Percentiles rank a stretch among this genome's conserved stretches.
Evolutionary conservation across 2,888 invertebrate genomes (phyloP).

Genomic region (Molanna angustata): DNA sequence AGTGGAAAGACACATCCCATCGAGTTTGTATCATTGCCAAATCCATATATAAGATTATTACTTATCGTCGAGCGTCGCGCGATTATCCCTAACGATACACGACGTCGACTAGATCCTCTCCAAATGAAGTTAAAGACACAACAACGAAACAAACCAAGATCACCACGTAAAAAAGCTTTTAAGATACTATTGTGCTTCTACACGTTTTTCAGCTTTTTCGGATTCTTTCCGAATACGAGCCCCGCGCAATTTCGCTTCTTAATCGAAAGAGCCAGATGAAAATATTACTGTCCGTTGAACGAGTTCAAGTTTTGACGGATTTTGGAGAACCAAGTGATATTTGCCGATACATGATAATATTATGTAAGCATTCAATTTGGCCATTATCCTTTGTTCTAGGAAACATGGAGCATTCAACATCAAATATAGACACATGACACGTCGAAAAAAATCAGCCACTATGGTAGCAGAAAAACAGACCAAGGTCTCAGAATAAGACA

Average conservation of each 20-base stretch:
- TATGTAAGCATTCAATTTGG: neutral
- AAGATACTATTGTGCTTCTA: neutral
- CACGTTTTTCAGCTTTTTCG: neutral
- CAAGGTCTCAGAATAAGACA: too few relatives aligned
- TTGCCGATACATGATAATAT: neutral
- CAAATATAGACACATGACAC: too few relatives aligned
- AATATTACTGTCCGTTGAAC: constrained; percentile 7
- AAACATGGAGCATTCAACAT: too few relatives aligned
- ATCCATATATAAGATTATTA: too few relatives aligned
- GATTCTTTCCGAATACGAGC: neutral
- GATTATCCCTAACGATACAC: too few relatives aligned
- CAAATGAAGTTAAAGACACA: neutral
- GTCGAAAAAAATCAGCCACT: too few relatives aligned
- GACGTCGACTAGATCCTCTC: too few relatives aligned
- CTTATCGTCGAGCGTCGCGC: too few relatives aligned
- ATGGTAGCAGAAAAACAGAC: too few relatives aligned
- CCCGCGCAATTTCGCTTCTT: neutral
- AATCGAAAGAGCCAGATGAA: neutral
- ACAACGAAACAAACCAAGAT: neutral
- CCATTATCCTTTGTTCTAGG: neutral
- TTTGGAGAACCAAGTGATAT: neutral
- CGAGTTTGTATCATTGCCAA: too few relatives aligned
- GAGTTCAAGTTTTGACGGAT: constrained; percentile 18
- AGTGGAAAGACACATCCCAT: neutral
- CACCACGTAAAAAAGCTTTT: neutral